These are phyloP conservation scores for Erebia aethiops DNA, from an alignment of 2,888 invertebrate species.

Conservation along the genomic window DNA sequence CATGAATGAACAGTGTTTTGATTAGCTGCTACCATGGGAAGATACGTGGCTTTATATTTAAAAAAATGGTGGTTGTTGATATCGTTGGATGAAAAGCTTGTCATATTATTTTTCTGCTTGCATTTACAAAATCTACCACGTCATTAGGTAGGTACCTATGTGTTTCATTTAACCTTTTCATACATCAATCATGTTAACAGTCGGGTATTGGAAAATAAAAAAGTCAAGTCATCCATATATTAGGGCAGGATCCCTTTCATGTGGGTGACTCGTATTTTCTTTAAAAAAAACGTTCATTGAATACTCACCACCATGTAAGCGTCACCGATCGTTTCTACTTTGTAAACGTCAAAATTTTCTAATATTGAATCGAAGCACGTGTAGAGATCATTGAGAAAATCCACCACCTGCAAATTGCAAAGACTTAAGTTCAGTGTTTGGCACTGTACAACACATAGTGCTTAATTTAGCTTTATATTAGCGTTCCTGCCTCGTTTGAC, in stretches of 20 bases:
- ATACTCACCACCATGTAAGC: slow-evolving; percentile 94
- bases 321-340: slow-evolving; percentile 96
- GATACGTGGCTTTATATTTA: too few species aligned
- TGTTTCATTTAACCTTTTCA: not conserved
- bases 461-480: not conserved
- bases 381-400: slow-evolving; percentile 96
- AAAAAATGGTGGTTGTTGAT: too few species aligned
- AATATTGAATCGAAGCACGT: slow-evolving; percentile 97
- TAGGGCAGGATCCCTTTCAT: not conserved
- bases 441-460: too few species aligned
- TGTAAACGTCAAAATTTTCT: slow-evolving; percentile 96
- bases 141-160: not conserved
- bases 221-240: slow-evolving; percentile 7
- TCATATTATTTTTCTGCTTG: not conserved
- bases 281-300: not conserved
- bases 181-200: slow-evolving; percentile 12
- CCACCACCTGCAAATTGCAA: slow-evolving; percentile 87
- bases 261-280: slow-evolving; percentile 4
- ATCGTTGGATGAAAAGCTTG: too few species aligned
- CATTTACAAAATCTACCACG: not conserved
- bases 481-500: not conserved
- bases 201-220: not conserved
- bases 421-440: not conserved
- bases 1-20: too few species aligned
- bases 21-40: too few species aligned